phyloP scores from a whole-genome alignment of 2,797 vertebrate species.

The Diplodus puntazzo region DNA sequence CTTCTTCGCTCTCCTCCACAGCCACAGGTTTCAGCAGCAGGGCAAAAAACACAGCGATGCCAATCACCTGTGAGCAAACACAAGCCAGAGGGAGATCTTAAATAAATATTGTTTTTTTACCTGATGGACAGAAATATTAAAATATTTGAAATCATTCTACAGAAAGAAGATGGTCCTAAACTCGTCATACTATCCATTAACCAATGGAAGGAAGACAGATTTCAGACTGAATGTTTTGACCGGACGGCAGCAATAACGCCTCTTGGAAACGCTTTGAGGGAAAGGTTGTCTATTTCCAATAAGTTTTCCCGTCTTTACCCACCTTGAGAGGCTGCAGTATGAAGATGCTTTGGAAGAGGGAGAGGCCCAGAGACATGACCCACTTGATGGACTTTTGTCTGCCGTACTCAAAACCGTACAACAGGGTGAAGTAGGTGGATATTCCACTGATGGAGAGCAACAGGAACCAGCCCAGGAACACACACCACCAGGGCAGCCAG shows the following conservation, averaged over 20 bases:
- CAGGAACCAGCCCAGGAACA: constrained; percentile 88
- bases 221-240: background rate
- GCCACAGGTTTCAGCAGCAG: constrained; percentile 87
- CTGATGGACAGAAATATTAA: background rate
- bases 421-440: constrained; percentile 88
- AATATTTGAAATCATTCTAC: background rate
- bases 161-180: constrained; percentile 2
- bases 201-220: background rate
- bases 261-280: too few species aligned
- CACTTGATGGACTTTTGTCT: constrained; percentile 86
- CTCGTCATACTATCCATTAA: background rate
- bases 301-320: constrained; percentile 13
- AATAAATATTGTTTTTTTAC: background rate
- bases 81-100: background rate
- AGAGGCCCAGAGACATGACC: constrained; percentile 87
- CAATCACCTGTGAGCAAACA: constrained; percentile 81
- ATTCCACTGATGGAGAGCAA: constrained; percentile 85
- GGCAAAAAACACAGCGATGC: constrained; percentile 87
- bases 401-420: constrained; percentile 88
- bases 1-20: constrained; percentile 84
- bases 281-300: too few species aligned
- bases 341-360: constrained; percentile 91
- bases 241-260: too few species aligned
- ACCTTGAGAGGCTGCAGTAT: constrained; percentile 91
- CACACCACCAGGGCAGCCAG: constrained; percentile 89